Conservation (phyloP, 64 coral and sea anemone species). For the Actinia equina region DNA sequence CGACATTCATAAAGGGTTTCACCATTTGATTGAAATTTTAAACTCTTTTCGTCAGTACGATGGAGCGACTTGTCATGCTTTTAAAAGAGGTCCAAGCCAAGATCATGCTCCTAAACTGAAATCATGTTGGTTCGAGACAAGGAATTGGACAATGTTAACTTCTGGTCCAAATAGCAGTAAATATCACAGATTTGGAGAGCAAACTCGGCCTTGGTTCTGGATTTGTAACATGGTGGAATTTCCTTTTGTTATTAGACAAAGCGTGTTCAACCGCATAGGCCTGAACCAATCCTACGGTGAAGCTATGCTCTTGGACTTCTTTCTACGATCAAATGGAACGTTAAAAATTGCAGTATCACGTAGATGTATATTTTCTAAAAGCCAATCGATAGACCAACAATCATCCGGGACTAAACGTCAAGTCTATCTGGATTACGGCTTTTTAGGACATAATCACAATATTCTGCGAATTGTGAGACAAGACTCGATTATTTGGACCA, state of each 20-base stretch:
- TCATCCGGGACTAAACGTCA: background rate
- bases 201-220: too few species aligned
- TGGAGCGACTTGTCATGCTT: too few species aligned
- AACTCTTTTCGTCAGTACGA: too few species aligned
- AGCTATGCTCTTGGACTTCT: background rate
- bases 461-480: background rate
- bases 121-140: too few species aligned
- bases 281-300: background rate
- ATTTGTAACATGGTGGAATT: background rate
- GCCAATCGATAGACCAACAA: background rate
- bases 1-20: too few species aligned
- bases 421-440: background rate
- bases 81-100: too few species aligned
- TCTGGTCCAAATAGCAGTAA: too few species aligned
- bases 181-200: too few species aligned
- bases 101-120: too few species aligned
- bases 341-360: background rate
- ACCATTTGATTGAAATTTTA: too few species aligned
- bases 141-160: too few species aligned
- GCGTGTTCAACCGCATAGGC: background rate
- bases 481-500: background rate
- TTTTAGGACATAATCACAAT: background rate
- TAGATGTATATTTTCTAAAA: background rate
- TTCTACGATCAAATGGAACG: background rate
- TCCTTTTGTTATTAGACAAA: background rate